Percentiles rank a stretch among this genome's conserved stretches.
Conservation (phyloP, 2,113 vertebrate genomes). For the Mesembrinibis cayennensis region DNA sequence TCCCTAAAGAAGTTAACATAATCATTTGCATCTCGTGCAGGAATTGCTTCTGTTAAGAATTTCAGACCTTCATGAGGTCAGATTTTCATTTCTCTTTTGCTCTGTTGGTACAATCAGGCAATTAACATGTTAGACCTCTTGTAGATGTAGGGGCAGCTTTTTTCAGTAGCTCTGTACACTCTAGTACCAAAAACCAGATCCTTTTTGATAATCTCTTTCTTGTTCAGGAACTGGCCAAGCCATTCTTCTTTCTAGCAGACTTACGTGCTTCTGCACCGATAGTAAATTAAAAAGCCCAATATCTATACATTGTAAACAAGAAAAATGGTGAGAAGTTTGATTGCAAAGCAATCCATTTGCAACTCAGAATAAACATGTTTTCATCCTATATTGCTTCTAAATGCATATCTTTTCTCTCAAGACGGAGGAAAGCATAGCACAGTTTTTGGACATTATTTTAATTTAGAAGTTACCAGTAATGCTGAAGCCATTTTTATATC, state of each 20-base stretch:
- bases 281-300: background rate
- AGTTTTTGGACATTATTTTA: background rate
- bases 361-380: background rate
- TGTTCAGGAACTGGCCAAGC: background rate
- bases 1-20: background rate
- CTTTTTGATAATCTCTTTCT: background rate
- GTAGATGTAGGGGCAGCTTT: background rate
- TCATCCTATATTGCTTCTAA: background rate
- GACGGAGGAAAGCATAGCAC: background rate
- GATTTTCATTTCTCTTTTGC: background rate
- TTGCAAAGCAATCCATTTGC: background rate
- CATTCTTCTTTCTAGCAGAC: background rate
- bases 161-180: background rate
- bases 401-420: background rate
- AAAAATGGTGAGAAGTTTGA: background rate
- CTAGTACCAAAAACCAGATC: background rate
- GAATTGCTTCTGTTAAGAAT: background rate
- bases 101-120: background rate
- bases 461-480: constrained; percentile 81
- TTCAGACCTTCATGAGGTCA: background rate
- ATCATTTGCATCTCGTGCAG: background rate
- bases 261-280: accelerated
- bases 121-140: background rate
- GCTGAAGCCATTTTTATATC: constrained; percentile 92
- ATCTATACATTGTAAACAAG: background rate